Evolutionary conservation across 2,888 invertebrate genomes (phyloP), one percentile per base, ranked within the genome.

Genomic region (Sinhomidia bicolor): DNA sequence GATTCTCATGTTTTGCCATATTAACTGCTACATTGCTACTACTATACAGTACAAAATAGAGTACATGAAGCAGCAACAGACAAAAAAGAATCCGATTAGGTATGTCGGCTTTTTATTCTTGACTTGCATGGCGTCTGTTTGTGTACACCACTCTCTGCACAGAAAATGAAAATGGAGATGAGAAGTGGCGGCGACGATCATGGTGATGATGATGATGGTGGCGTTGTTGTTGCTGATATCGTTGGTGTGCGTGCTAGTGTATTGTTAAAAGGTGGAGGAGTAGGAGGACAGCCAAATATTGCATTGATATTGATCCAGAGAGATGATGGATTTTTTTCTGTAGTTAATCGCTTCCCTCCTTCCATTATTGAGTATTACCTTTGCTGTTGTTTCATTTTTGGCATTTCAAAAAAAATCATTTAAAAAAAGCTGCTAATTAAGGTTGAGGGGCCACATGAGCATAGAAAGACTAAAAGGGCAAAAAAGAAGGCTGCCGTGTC

Each of bases 31-130:
- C 62, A n/a, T n/a, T 14, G 26, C 44, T 47, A 47, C 0, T n/a
- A 14, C 7, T 32, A n/a, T 32, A 20, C 4, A 26, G 60, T 23
- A 47, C 47, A 74, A 6, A 74, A 74, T 20, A 26, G 4, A 74
- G 29, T 57, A 57, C 26, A 57, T 41, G 71, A 23, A 71, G 41
- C 65, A 65, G 32, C 65, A 41, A 1, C 26, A 60, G 36, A 10
- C 65, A 41, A 29, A 51, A n/a, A 32, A 57, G 36, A 78, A 78
- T 32, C 54, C 36, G 32, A 36, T 78, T 78, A 78, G 78, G 78
- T 78, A 78, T 78, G 78, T 78, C 78, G 78, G 78, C 78, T 57
- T 78, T 78, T 78, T 78, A 32, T 54, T 51, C 51, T 26, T 51
- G 23, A 17, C 36, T 51, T n/a, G 51, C 1, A 29, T 57, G 78